Conservation (phyloP, 2,888 invertebrate genomes). For the Megaustenia siamemsis region DNA sequence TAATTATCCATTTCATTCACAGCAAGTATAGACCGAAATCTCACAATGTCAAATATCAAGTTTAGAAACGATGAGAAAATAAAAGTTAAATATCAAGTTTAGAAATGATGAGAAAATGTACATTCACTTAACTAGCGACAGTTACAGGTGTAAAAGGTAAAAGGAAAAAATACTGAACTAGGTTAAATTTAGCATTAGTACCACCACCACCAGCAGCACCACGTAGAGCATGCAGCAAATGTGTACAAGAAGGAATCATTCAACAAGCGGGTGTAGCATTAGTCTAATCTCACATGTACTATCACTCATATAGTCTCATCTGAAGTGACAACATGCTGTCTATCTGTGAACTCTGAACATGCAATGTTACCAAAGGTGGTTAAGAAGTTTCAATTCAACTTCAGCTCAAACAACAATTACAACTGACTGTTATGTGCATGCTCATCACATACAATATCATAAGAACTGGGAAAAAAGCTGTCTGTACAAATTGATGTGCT, state of each 20-base stretch:
- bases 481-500: background rate
- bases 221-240: constrained; percentile 48
- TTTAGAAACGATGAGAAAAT: background rate
- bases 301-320: too few species aligned
- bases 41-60: background rate
- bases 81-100: background rate
- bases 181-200: constrained; percentile 39
- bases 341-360: background rate
- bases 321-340: background rate
- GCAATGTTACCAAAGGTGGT: background rate
- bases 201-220: constrained; percentile 50
- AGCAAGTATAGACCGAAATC: background rate
- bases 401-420: too few species aligned
- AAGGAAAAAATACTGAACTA: constrained; percentile 39
- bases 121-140: background rate
- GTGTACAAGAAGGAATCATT: constrained; percentile 16
- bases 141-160: background rate
- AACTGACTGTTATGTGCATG: background rate
- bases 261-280: too few species aligned
- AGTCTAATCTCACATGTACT: too few species aligned
- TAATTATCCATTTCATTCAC: background rate
- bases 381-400: background rate
- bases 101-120: background rate
- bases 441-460: background rate
- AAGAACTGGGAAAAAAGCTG: background rate